Base-by-base conservation (phyloP, 2,113 vertebrate genomes). In the Zeus faber region DNA sequence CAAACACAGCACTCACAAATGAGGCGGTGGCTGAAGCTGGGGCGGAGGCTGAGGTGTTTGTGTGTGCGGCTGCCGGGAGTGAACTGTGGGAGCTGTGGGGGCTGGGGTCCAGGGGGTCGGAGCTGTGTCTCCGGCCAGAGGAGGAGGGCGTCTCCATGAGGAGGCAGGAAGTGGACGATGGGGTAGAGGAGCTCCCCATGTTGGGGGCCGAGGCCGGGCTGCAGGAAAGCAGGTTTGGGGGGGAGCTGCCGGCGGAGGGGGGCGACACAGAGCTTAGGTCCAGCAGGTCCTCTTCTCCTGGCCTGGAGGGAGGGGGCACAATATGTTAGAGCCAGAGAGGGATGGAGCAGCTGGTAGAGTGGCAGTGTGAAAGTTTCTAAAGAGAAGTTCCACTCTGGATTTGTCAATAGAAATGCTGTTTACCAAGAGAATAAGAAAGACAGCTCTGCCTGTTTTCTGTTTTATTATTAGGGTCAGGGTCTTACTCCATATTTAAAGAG, bases 281-380 rank as follows among this genome's bases (percentile, higher is more conserved):
- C 0, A 94, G 80, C 18, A 91, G 80, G 24, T 95, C 93, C 16
- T 95, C 94, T 37, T 95, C 93, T 41, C 83, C 85, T 7, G 84
- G 89, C 64, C 94, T 95, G 72, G 54, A 29, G 29, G 37, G 27
- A 8, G 39, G 53, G 20, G 24, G 0, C 4, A 23, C 2, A 13
- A 10, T 6, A 10, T 26, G 11, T 11, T 23, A 17, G n/a, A 44
- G 6, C 27, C 6, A 25, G 2, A 29, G 21, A 23, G 5, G 49
- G 50, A n/a, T 11, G 18, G 29, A 33, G 13, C 11, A 65, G 50
- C 22, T n/a, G n/a, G n/a, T n/a, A n/a, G n/a, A n/a, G n/a, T n/a
- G n/a, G n/a, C n/a, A n/a, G n/a, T n/a, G n/a, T n/a, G n/a, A n/a
- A n/a, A n/a, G n/a, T n/a, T n/a, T n/a, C n/a, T n/a, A n/a, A n/a